These are phyloP conservation scores for Catotricha subobsoleta DNA, from an alignment of 2,888 invertebrate species.

Conservation along the genomic window DNA sequence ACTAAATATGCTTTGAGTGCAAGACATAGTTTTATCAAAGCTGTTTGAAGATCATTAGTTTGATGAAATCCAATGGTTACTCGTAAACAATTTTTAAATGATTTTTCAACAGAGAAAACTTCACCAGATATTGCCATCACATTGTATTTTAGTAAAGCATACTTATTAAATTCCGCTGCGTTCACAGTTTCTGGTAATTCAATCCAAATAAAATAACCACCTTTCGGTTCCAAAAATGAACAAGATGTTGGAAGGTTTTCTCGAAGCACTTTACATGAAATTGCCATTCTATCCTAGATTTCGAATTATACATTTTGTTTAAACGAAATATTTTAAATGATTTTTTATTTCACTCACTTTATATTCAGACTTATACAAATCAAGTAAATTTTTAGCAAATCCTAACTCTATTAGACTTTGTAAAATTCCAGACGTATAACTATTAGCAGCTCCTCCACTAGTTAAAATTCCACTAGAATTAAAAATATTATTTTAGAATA, in stretches of 20 bases:
- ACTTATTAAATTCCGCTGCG: constrained; percentile 26
- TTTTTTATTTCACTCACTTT: constrained; percentile 15
- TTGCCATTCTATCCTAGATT: constrained; percentile 28
- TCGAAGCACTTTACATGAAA: constrained; percentile 27
- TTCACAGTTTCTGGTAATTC: constrained; percentile 28
- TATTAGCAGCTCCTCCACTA: constrained; percentile 42
- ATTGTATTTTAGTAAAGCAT: constrained; percentile 28
- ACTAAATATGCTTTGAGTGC: constrained; percentile 13
- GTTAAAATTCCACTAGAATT: constrained; percentile 30
- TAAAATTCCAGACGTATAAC: constrained; percentile 35
- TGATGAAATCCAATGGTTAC: constrained; percentile 33
- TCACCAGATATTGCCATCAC: constrained; percentile 31
- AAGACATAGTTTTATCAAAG: constrained; percentile 24
- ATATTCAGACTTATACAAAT: constrained; percentile 24
- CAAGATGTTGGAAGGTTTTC: constrained; percentile 29
- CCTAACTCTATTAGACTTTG: constrained; percentile 35
- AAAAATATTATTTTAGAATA: constrained; percentile 4
- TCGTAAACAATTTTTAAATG: constrained; percentile 29
- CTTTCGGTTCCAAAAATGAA: constrained; percentile 27
- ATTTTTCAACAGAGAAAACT: constrained; percentile 25
- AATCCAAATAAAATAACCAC: constrained; percentile 46
- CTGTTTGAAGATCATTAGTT: constrained; percentile 23
- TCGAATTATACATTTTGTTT: background rate
- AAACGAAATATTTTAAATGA: background rate
- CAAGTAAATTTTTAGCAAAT: constrained; percentile 31